Conservation (phyloP, 2,888 invertebrate genomes). For the Agrotis ipsilon region DNA sequence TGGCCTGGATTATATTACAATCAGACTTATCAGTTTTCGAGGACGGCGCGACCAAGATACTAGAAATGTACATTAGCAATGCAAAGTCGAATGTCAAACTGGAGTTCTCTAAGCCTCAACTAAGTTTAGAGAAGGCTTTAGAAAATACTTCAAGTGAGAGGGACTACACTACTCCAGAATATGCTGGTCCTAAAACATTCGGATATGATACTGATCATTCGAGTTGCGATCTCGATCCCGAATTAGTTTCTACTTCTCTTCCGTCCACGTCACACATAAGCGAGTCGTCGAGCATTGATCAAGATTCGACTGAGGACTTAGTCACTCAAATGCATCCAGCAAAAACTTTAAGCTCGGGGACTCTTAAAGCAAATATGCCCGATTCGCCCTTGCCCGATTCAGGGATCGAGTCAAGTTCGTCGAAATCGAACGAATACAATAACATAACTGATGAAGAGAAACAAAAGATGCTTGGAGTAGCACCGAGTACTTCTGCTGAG, state of each 20-base stretch:
- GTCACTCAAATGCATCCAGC: slow-evolving; percentile 82
- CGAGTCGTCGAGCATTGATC: slow-evolving; percentile 86
- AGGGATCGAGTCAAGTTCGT: slow-evolving; percentile 83
- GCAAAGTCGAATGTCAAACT: slow-evolving; percentile 91
- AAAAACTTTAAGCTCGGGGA: slow-evolving; percentile 66
- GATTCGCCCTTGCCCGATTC: slow-evolving; percentile 89
- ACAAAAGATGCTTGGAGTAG: slow-evolving; percentile 90
- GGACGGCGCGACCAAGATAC: slow-evolving; percentile 93
- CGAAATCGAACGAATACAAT: slow-evolving; percentile 88
- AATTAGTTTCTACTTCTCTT: slow-evolving; percentile 86
- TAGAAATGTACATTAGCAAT: slow-evolving; percentile 92
- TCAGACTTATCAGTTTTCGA: slow-evolving; percentile 94
- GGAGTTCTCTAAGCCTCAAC: slow-evolving; percentile 93
- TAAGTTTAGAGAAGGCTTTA: slow-evolving; percentile 95
- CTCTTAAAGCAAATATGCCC: slow-evolving; percentile 83
- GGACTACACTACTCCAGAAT: slow-evolving; percentile 88
- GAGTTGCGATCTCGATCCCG: slow-evolving; percentile 89
- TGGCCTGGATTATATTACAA: slow-evolving; percentile 97
- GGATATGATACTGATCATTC: slow-evolving; percentile 88
- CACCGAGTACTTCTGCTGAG: slow-evolving; percentile 72
- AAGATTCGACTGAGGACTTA: slow-evolving; percentile 88
- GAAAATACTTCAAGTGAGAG: slow-evolving; percentile 87
- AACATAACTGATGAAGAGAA: slow-evolving; percentile 99
- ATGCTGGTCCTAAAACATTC: slow-evolving; percentile 80
- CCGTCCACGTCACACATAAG: slow-evolving; percentile 90